Evolutionary conservation across 2,888 invertebrate genomes (phyloP).

Genomic region (Anorthoa munda): DNA sequence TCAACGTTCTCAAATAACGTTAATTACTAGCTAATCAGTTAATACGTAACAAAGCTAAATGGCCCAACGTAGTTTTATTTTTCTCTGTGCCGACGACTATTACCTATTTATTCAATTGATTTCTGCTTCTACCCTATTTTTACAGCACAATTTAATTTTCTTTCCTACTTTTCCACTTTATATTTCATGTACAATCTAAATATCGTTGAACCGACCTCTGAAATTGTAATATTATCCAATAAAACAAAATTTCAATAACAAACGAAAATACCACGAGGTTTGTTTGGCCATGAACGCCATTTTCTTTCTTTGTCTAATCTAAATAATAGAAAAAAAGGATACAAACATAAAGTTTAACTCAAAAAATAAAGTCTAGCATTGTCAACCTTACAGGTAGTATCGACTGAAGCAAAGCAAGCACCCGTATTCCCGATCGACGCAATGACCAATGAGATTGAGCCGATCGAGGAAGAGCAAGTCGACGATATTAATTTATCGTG

Average conservation of each 20-base stretch:
- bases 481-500: constrained; percentile 37
- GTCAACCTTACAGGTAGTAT: not conserved
- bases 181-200: not conserved
- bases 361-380: constrained; percentile 4
- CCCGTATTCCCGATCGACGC: not conserved
- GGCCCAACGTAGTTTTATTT: no score
- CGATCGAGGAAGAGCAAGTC: constrained; percentile 26
- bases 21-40: not conserved
- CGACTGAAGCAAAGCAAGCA: constrained; percentile 4
- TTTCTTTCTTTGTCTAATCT: constrained; percentile 15
- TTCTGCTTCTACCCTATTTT: not conserved
- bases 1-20: not conserved
- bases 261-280: not conserved
- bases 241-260: no score
- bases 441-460: constrained; percentile 51
- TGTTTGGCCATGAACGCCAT: not conserved
- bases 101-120: not conserved
- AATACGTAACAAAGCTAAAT: not conserved
- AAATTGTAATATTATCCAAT: not conserved
- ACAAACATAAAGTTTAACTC: constrained; percentile 15
- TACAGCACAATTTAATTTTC: not conserved
- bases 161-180: not conserved
- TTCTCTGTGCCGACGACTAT: not conserved
- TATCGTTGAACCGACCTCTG: not conserved
- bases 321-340: constrained; percentile 18